Conservation (phyloP, 2,797 vertebrate species). For the Sebastes dallii region DNA sequence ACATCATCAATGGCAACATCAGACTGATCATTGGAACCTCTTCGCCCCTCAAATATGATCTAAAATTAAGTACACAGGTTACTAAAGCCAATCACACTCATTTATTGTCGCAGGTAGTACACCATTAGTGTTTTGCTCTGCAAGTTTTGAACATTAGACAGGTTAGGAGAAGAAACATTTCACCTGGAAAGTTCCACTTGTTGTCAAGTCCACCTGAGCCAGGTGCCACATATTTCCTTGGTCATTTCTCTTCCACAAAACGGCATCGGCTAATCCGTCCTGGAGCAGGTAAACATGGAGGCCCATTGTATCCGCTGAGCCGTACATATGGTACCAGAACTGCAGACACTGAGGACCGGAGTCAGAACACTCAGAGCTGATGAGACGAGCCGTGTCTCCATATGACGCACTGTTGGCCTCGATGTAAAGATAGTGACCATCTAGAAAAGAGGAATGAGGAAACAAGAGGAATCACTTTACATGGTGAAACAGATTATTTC, state of each 20-base stretch:
- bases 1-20: constrained; percentile 86
- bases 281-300: constrained; percentile 77
- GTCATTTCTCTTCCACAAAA: constrained; percentile 75
- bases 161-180: not conserved
- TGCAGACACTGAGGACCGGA: constrained; percentile 79
- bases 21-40: constrained; percentile 76
- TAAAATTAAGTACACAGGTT: constrained; percentile 37
- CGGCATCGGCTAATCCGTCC: constrained; percentile 3
- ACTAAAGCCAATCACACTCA: not conserved
- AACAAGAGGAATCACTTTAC: not conserved
- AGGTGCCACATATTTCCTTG: constrained; percentile 81
- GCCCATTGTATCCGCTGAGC: constrained; percentile 80
- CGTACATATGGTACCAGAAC: constrained; percentile 85
- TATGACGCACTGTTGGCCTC: constrained; percentile 59
- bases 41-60: constrained; percentile 81
- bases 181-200: constrained; percentile 64
- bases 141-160: not conserved
- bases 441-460: constrained; percentile 37
- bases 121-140: not conserved
- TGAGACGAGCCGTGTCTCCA: constrained; percentile 77
- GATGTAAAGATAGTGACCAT: constrained; percentile 79
- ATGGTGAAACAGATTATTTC: not conserved
- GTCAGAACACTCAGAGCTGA: constrained; percentile 73
- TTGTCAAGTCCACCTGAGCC: constrained; percentile 71
- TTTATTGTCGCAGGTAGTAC: not conserved